These are phyloP conservation scores for Drosophila setosimentum DNA, from an alignment of 2,888 invertebrate species.

Conservation along the genomic window DNA sequence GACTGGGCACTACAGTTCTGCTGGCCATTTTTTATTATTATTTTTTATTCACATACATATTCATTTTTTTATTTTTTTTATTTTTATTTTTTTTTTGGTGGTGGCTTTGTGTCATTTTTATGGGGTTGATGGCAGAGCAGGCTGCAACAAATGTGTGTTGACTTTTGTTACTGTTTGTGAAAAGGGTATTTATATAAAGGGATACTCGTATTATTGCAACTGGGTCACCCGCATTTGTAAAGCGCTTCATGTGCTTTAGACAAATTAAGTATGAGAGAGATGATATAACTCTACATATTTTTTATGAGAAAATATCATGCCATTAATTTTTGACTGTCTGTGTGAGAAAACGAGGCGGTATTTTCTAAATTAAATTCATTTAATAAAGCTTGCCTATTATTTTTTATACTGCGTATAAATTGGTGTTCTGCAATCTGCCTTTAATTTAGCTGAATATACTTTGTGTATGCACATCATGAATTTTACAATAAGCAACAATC, in stretches of 20 bases:
- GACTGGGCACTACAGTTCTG: slow-evolving; percentile 24
- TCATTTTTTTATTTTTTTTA: slow-evolving; percentile 22
- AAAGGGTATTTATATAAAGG: slow-evolving; percentile 57
- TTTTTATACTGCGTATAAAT: not conserved
- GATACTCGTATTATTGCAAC: slow-evolving; percentile 39
- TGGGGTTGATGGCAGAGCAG: slow-evolving; percentile 40
- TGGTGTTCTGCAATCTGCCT: not conserved
- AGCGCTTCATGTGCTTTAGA: slow-evolving; percentile 35
- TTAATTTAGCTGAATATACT: not conserved
- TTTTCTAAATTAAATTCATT: slow-evolving; percentile 22
- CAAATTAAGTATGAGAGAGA: slow-evolving; percentile 43
- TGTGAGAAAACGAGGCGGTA: not conserved
- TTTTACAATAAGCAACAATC: slow-evolving; percentile 19
- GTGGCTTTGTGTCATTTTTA: slow-evolving; percentile 70
- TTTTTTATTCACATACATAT: slow-evolving; percentile 8
- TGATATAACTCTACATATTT: slow-evolving; percentile 20
- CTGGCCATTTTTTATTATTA: slow-evolving; percentile 19
- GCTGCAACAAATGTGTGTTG: slow-evolving; percentile 57
- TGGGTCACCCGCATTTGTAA: slow-evolving; percentile 50
- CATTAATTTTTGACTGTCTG: slow-evolving; percentile 26
- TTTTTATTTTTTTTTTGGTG: slow-evolving; percentile 50
- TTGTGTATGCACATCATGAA: slow-evolving; percentile 25
- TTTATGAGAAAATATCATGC: slow-evolving; percentile 29
- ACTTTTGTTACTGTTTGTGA: slow-evolving; percentile 32
- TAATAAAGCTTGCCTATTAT: slow-evolving; percentile 1